Conservation (phyloP, 2,888 invertebrate genomes). For the Griposia aprilina region DNA sequence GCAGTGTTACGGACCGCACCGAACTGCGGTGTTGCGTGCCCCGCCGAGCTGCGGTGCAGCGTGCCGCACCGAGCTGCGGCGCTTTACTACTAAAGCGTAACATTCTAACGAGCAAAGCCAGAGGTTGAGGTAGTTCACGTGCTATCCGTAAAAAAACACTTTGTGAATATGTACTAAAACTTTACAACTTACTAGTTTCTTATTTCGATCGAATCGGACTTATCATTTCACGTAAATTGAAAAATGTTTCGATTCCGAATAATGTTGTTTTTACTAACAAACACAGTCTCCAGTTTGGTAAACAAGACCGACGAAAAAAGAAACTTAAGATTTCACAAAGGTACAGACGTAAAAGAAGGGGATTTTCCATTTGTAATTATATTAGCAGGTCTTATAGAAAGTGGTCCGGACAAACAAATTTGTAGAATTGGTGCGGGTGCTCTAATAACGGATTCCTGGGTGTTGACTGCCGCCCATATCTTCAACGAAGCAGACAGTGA, state of each 20-base stretch:
- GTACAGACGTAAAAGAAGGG: neutral
- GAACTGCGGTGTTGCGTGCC: too few relatives aligned
- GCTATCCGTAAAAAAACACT: neutral
- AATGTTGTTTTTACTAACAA: neutral
- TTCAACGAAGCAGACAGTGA: neutral
- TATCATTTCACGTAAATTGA: neutral
- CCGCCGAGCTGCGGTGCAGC: neutral
- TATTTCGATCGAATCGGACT: neutral
- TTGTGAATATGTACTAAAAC: neutral
- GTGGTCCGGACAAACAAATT: neutral
- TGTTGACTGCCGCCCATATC: slow-evolving; percentile 15
- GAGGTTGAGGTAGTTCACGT: neutral
- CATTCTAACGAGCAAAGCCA: neutral
- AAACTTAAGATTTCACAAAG: neutral
- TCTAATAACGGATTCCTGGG: neutral
- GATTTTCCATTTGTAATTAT: slow-evolving; percentile 16
- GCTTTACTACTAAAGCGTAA: neutral
- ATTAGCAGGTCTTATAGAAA: neutral
- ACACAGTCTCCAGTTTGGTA: neutral
- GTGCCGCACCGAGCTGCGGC: neutral
- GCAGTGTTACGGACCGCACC: too few relatives aligned
- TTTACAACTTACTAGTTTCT: neutral
- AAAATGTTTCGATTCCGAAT: slow-evolving; percentile 5
- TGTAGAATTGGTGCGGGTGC: slow-evolving; percentile 11
- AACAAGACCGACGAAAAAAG: neutral